Evolutionary conservation across 37 sponge, comb jelly and placozoan genomes (phyloP), one percentile per base, ranked within the genome.

Genomic region (Diacarnus erythraeanus): DNA sequence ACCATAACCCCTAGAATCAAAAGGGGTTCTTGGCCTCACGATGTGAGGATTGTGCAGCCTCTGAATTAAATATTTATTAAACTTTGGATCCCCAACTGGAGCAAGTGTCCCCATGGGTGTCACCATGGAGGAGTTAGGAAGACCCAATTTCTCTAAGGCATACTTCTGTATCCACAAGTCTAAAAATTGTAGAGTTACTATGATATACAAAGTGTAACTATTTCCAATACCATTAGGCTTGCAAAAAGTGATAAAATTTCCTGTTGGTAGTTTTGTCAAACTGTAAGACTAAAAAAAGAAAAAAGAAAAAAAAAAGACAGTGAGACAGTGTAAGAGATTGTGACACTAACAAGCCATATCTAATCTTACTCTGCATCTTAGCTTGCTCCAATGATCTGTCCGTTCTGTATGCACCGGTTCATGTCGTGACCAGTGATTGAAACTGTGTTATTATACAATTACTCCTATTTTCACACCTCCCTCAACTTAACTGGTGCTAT

Each of bases 351-450:
- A n/a, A n/a, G n/a, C n/a, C n/a, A n/a, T n/a, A n/a, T n/a, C n/a
- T n/a, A n/a, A n/a, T 1, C 47, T 57, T 51, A 89, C 90, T 77
- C 80, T 84, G 54, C 59, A 38, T 23, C 74, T 71, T 35, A 77
- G 73, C 69, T 90, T 90, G 64, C 84, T 81, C 91, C 91, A 90
- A 79, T 90, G 91, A 61, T 90, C 91, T 20, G 91, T 90, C 23
- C 21, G 42, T 0, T 22, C 37, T 23, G 64, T 51, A 2, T 47
- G 34, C 0, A 75, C 39, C 21, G 77, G 77, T 25, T 80, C 82
- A 57, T 69, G 71, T 21, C 57, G 44, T 2, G 89, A 88, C 89
- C 89, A 88, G 36, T 65, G 80, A 63, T 64, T 64, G 47, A 82
- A 88, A 47, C 88, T 82, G 68, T 23, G 57, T 6, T 5, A 60